Conservation (phyloP, 2,797 vertebrate genomes). For the Psittacula echo region DNA sequence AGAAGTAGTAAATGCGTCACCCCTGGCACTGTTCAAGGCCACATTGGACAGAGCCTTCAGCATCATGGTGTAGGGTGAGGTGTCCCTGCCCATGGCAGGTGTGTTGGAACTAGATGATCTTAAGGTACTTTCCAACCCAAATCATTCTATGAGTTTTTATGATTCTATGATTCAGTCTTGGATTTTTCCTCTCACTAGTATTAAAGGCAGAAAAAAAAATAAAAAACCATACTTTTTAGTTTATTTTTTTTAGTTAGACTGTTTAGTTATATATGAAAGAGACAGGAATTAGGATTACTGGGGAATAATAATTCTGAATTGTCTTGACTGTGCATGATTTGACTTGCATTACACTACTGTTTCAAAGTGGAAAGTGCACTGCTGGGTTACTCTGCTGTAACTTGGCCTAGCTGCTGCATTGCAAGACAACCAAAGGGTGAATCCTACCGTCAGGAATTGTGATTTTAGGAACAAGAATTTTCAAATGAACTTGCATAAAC, state of each 20-base stretch:
- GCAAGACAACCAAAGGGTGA: neutral
- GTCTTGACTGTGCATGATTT: neutral
- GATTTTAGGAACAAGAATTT: neutral
- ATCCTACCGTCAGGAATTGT: neutral
- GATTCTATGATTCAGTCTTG: neutral
- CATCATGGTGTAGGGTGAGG: no score
- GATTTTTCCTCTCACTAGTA: neutral
- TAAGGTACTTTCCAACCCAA: no score
- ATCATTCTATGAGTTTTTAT: neutral
- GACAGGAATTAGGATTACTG: neutral
- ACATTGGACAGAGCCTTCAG: no score
- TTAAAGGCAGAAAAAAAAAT: neutral
- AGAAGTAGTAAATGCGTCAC: no score
- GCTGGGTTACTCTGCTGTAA: neutral
- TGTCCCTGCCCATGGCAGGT: no score
- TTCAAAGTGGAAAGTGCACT: neutral
- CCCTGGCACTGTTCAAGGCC: no score
- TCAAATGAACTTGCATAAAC: neutral
- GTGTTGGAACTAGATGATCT: no score
- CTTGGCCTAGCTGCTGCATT: neutral
- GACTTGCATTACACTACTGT: neutral
- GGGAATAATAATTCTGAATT: neutral
- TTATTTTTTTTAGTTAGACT: neutral
- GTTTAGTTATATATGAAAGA: neutral
- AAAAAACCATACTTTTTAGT: neutral